Evolutionary conservation across 2,888 invertebrate genomes (phyloP), one percentile per base, ranked within the genome.

Genomic region (Sphecodes monilicornis): DNA sequence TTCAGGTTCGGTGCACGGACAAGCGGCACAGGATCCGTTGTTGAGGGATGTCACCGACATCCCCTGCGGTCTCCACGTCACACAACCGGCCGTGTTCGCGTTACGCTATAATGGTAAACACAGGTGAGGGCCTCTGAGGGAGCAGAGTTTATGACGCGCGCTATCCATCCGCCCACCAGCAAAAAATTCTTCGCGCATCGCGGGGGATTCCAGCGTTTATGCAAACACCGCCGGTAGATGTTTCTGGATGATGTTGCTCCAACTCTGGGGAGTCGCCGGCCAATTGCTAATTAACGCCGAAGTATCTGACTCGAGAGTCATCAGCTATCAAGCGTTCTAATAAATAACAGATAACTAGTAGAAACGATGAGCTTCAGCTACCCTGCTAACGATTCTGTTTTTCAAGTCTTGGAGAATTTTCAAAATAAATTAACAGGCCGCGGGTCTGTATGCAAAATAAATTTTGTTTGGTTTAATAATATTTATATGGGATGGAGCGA

Each of bases 21-120:
- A 69, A 75, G 83, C 57, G 82, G 76, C 46, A 69, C 54, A 76
- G 75, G 72, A 82, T 79, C 80, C 82, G 83, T 78, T 87, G 85
- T 84, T 70, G 86, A 80, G 90, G 80, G 74, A 88, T 90, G 88
- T 88, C 87, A 87, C 68, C 83, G 84, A 78, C 87, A 86, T 87
- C 80, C 82, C 84, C 81, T 81, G 84, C 78, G 87, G 88, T 88
- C 78, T 79, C 81, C 69, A 70, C 75, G 82, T 76, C 79, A 84
- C 76, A 60, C 78, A 68, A 46, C 78, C 69, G 70, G 46, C 71
- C 68, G 78, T 76, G 81, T 71, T 79, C 39, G 64, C 73, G 85
- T 70, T 80, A 77, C 29, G 77, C 78, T 76, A 86, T 85, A 86
- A 87, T 60, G 80, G 78, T 73, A 79, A 43, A 76, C 69, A 60